Conservation (phyloP, 2,888 invertebrate species). For the Scaptomyza reducta region DNA sequence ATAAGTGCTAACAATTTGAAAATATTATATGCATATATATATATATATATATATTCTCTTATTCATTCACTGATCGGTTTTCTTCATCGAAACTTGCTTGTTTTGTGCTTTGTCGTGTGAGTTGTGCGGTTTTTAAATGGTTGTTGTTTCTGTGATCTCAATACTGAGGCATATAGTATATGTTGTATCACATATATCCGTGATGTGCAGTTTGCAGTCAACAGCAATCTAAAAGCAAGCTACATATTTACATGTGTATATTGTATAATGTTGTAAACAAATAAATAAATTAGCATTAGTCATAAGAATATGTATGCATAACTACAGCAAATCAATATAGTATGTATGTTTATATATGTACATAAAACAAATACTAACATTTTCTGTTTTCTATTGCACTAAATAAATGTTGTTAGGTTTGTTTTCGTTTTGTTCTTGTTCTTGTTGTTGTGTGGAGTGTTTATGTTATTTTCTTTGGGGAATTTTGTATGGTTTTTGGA, state of each 20-base stretch:
- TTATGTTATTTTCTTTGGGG: not conserved
- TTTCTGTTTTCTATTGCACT: not conserved
- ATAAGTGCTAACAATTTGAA: not conserved
- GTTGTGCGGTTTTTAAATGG: conserved; percentile 18
- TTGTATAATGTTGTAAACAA: not conserved
- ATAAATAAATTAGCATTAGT: conserved; percentile 8
- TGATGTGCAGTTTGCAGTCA: conserved; percentile 36
- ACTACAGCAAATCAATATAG: conserved; percentile 4
- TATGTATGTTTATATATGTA: not conserved
- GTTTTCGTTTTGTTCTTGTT: not conserved
- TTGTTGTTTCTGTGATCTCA: conserved; percentile 18
- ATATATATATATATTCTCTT: not conserved
- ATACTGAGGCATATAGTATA: conserved; percentile 6
- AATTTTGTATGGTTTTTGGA: too few species aligned
- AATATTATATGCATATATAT: not conserved
- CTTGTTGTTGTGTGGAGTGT: conserved; percentile 4
- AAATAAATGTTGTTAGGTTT: conserved; percentile 10
- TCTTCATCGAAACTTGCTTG: conserved; percentile 17
- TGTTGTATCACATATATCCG: not conserved
- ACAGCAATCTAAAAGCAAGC: conserved; percentile 36
- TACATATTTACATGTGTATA: conserved; percentile 20
- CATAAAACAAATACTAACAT: not conserved
- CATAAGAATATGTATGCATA: not conserved
- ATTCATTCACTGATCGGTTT: conserved; percentile 11
- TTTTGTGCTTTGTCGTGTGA: conserved; percentile 34